Conservation (phyloP, 2,888 invertebrate species). For the Helicoverpa assulta region DNA sequence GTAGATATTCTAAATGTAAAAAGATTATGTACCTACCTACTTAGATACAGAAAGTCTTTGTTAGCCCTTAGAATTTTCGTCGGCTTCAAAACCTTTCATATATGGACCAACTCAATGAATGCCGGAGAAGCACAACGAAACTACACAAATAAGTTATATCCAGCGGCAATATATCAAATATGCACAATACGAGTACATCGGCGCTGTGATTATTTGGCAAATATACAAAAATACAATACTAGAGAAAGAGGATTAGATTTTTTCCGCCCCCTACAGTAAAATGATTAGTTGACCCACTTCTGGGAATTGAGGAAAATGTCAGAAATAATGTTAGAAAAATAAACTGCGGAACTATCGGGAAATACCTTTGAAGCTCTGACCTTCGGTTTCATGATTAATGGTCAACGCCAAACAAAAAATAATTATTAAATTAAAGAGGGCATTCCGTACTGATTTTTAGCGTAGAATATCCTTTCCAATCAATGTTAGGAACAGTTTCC, state of each 20-base stretch:
- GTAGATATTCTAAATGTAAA: background rate
- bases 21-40: background rate
- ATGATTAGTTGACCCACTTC: slow-evolving; percentile 61
- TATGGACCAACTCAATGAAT: slow-evolving; percentile 8
- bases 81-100: slow-evolving; percentile 6
- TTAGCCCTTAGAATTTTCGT: background rate
- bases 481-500: too few relatives aligned
- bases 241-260: slow-evolving; percentile 42
- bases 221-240: slow-evolving; percentile 48
- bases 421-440: background rate
- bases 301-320: slow-evolving; percentile 55
- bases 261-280: slow-evolving; percentile 47
- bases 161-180: slow-evolving; percentile 46
- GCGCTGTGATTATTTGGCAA: slow-evolving; percentile 47
- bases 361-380: background rate
- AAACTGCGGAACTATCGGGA: background rate
- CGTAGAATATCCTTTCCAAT: too few relatives aligned
- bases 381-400: background rate
- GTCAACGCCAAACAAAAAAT: too few relatives aligned
- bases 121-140: slow-evolving; percentile 37
- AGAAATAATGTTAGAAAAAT: slow-evolving; percentile 36
- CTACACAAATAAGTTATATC: slow-evolving; percentile 45
- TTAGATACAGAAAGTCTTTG: background rate
- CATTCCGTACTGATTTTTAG: too few relatives aligned
- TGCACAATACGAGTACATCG: slow-evolving; percentile 56